Percentiles rank a stretch among this genome's conserved stretches.
These are phyloP conservation scores for Pomatorhinus ruficollis DNA, from an alignment of 2,113 vertebrate genomes.

Conservation along the genomic window DNA sequence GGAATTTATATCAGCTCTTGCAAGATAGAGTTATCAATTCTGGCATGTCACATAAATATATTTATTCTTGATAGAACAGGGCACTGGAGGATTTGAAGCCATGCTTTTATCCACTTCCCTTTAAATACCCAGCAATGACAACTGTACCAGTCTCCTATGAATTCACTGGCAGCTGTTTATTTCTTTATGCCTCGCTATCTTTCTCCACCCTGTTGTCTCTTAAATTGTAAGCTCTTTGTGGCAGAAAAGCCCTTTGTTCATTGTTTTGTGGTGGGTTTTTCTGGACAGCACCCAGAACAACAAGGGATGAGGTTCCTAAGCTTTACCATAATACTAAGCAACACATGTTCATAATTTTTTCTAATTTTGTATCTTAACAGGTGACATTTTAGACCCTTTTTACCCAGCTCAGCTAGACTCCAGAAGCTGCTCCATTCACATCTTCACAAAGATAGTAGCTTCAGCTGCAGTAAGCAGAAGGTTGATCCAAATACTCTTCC, in stretches of 20 bases:
- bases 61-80: neutral
- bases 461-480: constrained; percentile 52
- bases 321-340: neutral
- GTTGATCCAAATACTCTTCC: neutral
- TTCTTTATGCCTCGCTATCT: constrained; percentile 35
- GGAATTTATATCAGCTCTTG: neutral
- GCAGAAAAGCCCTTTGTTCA: constrained; percentile 31
- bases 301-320: neutral
- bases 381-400: constrained; percentile 79
- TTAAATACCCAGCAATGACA: constrained; percentile 23
- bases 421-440: constrained; percentile 74
- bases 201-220: constrained; percentile 22
- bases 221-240: constrained; percentile 44
- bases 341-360: neutral
- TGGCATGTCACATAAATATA: neutral
- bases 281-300: neutral
- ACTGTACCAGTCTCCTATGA: constrained; percentile 48
- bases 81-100: neutral
- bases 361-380: neutral
- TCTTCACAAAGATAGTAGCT: constrained; percentile 75
- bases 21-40: neutral
- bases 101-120: neutral
- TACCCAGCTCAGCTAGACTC: constrained; percentile 67
- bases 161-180: constrained; percentile 43
- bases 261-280: neutral